Evolutionary conservation across 2,797 vertebrate species (phyloP), one percentile per base, ranked within the genome.

Genomic region (Esox lucius): DNA sequence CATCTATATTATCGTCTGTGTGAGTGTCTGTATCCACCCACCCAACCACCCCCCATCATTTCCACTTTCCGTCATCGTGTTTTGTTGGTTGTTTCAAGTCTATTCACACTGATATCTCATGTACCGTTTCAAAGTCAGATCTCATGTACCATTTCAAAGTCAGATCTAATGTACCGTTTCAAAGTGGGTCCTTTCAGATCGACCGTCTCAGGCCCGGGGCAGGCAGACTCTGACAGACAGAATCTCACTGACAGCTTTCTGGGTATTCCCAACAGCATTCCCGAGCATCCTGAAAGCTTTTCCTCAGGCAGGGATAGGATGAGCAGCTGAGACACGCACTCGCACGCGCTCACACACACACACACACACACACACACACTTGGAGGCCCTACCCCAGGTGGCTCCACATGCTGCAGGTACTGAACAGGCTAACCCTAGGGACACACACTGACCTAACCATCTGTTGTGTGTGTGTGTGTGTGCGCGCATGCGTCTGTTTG

Each of bases 371-470:
- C 65, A 69, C 39, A 48, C 17, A n/a, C 48, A 24, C 68, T 22
- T 39, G 15, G 39, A 49, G 12, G n/a, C 68, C 26, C 4, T 49
- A 42, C 68, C 42, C 68, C 68, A 69, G 68, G 68, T 69, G 68
- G 69, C 42, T 26, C 42, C 46, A 69, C 68, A 69, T 49, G 24
- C 42, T 48, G 68, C 68, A 69, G 68, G 68, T 69, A 69, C 68
- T 48, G 68, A 49, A 11, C 46, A 46, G n/a, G 1, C 39, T 69
- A 24, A 48, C 46, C 68, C 46, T 24, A 2, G 46, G 22, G 42
- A 69, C 68, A 26, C 68, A 28, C 39, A 26, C 46, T 46, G 22
- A 12, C 68, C 68, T 22, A 26, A 26, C 46, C 68, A 69, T 69
- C 68, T 69, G 68, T 69, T 49, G 26, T 15, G 24, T 31, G 28